Base-by-base conservation (phyloP, 2,113 vertebrate species). In the Saiga tatarica region DNA sequence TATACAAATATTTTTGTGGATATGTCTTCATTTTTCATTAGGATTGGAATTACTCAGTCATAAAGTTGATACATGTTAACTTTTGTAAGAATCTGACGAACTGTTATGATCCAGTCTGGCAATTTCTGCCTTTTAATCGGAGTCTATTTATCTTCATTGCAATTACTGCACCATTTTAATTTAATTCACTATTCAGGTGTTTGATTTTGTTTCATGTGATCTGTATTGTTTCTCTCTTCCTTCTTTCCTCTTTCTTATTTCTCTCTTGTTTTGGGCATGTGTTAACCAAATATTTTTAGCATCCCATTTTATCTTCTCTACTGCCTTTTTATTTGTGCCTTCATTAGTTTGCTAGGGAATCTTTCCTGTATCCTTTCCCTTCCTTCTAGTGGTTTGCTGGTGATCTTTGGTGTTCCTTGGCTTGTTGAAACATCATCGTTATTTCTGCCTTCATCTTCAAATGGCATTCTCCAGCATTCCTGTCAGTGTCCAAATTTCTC, bases 11-110 rank as follows among this genome's bases (percentile, higher is more conserved):
- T 39, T 86, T 90, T 57, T 82, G 6, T 57, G 53, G 12, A 42
- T 30, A 59, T 42, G 23, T 76, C 93, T 90, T 85, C 16, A 91
- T 89, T 88, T 94, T 53, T 94, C 52, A 95, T n/a, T 74, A 83
- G 42, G 1, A 91, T 81, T 84, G 5, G 17, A 95, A 91, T 60
- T 39, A 92, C 4, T 86, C 25, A 2, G 25, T 74, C 15, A 93
- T 50, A 76, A 53, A 85, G 47, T 76, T 82, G 82, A 42, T 50
- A 15, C 8, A 64, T 28, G 10, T 64, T 60, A 33, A 57, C 92
- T 92, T 91, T 89, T 45, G 30, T 50, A 17, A 47, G 21, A 78
- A 92, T 88, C 9, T n/a, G 19, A 16, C 6, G 55, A 84, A 64
- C 2, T 45, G 19, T 67, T 60, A 39, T 79, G 15, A 94, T 50